These are phyloP conservation scores for Murina feae DNA, from an alignment of 2,113 vertebrate species.

Conservation along the genomic window DNA sequence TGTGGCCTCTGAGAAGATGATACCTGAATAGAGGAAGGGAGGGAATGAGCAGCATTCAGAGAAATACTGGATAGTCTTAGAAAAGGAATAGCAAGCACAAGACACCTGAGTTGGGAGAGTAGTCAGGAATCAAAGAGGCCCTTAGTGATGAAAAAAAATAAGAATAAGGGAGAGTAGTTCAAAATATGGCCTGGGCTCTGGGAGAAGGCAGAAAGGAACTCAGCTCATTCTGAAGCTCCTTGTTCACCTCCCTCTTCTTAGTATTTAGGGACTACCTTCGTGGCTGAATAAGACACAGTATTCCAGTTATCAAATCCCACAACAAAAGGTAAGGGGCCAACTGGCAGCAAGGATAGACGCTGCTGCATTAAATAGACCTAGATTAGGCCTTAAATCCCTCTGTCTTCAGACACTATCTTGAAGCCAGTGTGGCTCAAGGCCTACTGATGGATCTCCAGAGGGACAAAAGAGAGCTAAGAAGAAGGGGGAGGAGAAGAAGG, in stretches of 20 bases:
- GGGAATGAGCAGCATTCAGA: neutral
- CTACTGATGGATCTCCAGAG: neutral
- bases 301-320: neutral
- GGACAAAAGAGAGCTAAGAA: neutral
- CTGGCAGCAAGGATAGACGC: neutral
- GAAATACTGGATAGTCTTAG: neutral
- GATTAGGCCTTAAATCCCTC: neutral
- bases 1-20: neutral
- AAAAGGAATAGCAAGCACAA: neutral
- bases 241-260: neutral
- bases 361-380: neutral
- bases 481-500: too few relatives aligned
- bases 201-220: neutral
- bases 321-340: neutral
- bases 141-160: neutral
- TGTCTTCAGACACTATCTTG: neutral
- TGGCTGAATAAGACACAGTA: neutral
- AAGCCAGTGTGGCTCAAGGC: neutral
- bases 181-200: neutral
- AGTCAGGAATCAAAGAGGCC: neutral
- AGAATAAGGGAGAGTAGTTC: neutral
- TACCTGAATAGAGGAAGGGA: neutral
- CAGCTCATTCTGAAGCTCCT: neutral
- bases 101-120: neutral
- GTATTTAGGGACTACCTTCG: neutral